These are phyloP conservation scores for Zoanthus sociatus DNA, from an alignment of 92 coral and sea anemone species.

Conservation along the genomic window DNA sequence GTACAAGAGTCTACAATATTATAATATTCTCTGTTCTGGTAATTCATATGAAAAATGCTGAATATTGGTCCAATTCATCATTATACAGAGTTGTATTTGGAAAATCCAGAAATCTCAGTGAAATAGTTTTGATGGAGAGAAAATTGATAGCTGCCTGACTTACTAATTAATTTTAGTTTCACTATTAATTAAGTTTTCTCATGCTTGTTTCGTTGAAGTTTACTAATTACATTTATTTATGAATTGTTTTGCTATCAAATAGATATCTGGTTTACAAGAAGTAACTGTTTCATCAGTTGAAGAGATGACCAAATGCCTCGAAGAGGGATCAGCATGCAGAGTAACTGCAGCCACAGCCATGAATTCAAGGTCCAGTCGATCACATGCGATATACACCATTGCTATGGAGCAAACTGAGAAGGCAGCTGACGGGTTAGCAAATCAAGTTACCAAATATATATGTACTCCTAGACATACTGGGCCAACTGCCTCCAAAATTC, in stretches of 20 bases:
- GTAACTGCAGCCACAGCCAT: slow-evolving; percentile 94
- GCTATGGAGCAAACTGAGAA: slow-evolving; percentile 78
- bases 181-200: background rate
- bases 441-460: background rate
- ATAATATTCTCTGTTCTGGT: too few species aligned
- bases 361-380: slow-evolving; percentile 90
- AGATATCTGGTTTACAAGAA: slow-evolving; percentile 94
- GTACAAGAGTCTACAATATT: too few species aligned
- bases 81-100: too few species aligned
- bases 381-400: slow-evolving; percentile 93
- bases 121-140: too few species aligned
- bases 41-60: too few species aligned
- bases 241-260: background rate
- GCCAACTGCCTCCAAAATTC: too few species aligned
- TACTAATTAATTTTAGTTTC: too few species aligned
- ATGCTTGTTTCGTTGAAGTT: too few species aligned
- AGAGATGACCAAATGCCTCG: slow-evolving; percentile 81
- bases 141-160: too few species aligned
- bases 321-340: slow-evolving; percentile 89
- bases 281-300: slow-evolving; percentile 70
- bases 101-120: too few species aligned
- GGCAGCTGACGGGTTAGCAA: slow-evolving; percentile 24
- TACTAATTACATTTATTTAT: background rate
- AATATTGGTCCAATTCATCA: too few species aligned
- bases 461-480: background rate